These are phyloP conservation scores for Coleophora deauratella DNA, from an alignment of 2,888 invertebrate genomes.

Conservation along the genomic window DNA sequence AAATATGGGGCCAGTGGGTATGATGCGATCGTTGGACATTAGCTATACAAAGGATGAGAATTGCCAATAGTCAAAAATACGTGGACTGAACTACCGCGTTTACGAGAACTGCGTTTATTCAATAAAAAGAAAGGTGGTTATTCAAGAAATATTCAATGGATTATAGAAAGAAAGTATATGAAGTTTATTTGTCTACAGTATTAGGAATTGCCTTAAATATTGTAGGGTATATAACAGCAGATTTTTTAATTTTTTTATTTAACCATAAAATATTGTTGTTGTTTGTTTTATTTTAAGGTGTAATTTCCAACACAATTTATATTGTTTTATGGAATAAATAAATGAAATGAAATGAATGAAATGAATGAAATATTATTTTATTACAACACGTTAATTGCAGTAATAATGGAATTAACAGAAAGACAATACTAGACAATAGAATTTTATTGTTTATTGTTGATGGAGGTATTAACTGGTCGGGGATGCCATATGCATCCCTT, in stretches of 20 bases:
- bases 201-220: neutral
- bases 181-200: too few relatives aligned
- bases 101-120: slow-evolving; percentile 19
- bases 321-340: too few relatives aligned
- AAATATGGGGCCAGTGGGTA: slow-evolving; percentile 34
- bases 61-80: slow-evolving; percentile 7
- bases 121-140: slow-evolving; percentile 21
- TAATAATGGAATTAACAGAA: slow-evolving; percentile 2
- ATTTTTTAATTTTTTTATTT: too few relatives aligned
- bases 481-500: slow-evolving; percentile 52
- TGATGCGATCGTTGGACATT: slow-evolving; percentile 21
- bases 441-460: slow-evolving; percentile 18
- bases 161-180: too few relatives aligned
- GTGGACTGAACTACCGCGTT: slow-evolving; percentile 6
- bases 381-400: neutral
- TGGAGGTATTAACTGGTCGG: slow-evolving; percentile 20
- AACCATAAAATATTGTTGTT: too few relatives aligned
- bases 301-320: too few relatives aligned
- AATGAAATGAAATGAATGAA: too few relatives aligned
- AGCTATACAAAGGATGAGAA: slow-evolving; percentile 20
- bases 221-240: too few relatives aligned
- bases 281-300: too few relatives aligned
- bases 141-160: slow-evolving; percentile 10
- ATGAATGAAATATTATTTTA: too few relatives aligned
- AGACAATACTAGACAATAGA: slow-evolving; percentile 3